Evolutionary conservation across 2,888 invertebrate species (phyloP).

Genomic region (Pterostichus madidus): DNA sequence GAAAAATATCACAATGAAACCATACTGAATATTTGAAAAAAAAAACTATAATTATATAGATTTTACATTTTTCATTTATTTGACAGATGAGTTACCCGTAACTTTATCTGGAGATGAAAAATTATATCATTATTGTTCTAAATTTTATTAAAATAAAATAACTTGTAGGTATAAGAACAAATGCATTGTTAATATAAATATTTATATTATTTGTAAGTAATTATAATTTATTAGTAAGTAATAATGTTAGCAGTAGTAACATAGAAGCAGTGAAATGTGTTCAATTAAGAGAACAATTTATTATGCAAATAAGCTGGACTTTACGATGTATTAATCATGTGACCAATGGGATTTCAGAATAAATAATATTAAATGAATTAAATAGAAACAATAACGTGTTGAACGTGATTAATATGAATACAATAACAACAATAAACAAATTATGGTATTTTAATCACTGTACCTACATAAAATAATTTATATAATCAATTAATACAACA

Average conservation of each 20-base stretch:
- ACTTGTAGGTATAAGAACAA: too few species aligned
- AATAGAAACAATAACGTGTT: constrained; percentile 47
- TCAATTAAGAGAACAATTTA: constrained; percentile 32
- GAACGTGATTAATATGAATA: constrained; percentile 44
- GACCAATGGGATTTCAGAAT: constrained; percentile 29
- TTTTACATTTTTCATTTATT: too few species aligned
- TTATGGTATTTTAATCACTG: constrained; percentile 44
- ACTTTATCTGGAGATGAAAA: too few species aligned
- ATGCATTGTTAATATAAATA: too few species aligned
- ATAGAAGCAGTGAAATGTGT: constrained; percentile 26
- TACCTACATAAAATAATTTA: constrained; percentile 28
- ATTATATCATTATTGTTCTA: too few species aligned
- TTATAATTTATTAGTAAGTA: constrained; percentile 13
- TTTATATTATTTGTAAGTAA: neutral
- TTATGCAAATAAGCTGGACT: constrained; percentile 22
- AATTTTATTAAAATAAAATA: too few species aligned
- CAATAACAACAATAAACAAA: constrained; percentile 33
- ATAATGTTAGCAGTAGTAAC: neutral
- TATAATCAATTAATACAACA: constrained; percentile 17
- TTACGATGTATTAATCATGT: constrained; percentile 41
- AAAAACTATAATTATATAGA: too few species aligned
- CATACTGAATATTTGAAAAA: too few species aligned
- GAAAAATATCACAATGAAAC: too few species aligned
- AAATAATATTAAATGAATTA: constrained; percentile 27
- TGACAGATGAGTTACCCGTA: too few species aligned